These are phyloP conservation scores for Spizaetus ornatus DNA, from an alignment of 2,113 vertebrate genomes.

Conservation along the genomic window DNA sequence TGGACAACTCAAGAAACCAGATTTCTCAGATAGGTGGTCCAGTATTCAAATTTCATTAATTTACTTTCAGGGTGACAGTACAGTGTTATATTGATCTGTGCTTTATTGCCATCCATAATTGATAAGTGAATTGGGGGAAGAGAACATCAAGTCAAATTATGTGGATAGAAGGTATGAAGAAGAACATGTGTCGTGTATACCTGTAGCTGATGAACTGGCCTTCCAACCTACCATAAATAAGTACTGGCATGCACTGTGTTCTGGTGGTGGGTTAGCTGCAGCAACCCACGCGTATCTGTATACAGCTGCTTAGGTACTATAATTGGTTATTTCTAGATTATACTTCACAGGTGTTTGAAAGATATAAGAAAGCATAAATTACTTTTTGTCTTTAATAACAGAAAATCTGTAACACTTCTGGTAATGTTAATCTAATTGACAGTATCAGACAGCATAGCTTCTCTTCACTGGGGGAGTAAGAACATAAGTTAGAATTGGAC, in stretches of 20 bases:
- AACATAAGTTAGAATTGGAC: background rate
- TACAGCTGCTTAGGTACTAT: background rate
- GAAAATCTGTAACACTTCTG: background rate
- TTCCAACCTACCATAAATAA: background rate
- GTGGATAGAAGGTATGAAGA: background rate
- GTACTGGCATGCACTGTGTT: background rate
- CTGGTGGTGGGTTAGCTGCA: background rate
- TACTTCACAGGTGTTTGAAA: background rate
- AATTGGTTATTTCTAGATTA: constrained; percentile 12
- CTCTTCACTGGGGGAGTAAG: background rate
- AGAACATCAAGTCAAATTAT: background rate
- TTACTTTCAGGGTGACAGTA: background rate
- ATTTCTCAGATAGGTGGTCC: background rate
- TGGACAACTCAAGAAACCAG: background rate
- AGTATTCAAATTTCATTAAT: background rate
- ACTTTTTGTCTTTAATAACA: background rate
- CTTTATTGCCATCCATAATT: background rate
- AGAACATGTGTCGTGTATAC: background rate
- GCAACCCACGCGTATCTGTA: background rate
- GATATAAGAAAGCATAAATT: background rate
- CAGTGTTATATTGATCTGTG: background rate
- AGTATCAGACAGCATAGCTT: background rate
- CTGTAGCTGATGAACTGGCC: background rate
- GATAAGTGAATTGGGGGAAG: background rate
- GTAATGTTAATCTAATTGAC: background rate